A percentile compares a stretch with the other conserved stretches of the same genome.
These are phyloP conservation scores for Dryobotodes eremita DNA, from an alignment of 2,888 invertebrate species.

Conservation along the genomic window DNA sequence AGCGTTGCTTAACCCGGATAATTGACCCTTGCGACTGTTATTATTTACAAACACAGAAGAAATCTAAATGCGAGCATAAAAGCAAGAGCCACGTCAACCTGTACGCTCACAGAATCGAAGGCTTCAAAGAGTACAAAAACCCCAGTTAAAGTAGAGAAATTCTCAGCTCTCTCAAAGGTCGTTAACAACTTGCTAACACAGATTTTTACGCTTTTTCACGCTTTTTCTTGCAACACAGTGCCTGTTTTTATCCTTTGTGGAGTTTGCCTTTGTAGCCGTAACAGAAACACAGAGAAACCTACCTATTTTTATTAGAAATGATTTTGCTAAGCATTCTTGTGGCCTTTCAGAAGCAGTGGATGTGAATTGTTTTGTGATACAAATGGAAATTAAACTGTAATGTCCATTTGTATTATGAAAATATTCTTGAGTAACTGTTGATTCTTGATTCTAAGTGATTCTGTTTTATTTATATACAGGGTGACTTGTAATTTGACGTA, in stretches of 20 bases:
- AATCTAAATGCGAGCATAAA: background rate
- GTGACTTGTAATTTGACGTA: too few relatives aligned
- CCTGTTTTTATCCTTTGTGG: slow-evolving; percentile 60
- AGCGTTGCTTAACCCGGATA: too few relatives aligned
- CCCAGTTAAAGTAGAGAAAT: slow-evolving; percentile 44
- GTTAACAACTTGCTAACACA: slow-evolving; percentile 73
- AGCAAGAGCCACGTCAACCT: background rate
- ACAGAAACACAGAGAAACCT: slow-evolving; percentile 44
- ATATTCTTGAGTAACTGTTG: background rate
- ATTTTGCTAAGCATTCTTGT: slow-evolving; percentile 38
- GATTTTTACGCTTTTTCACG: slow-evolving; percentile 62
- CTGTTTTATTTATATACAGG: background rate
- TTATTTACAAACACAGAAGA: background rate
- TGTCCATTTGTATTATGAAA: background rate
- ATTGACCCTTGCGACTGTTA: too few relatives aligned
- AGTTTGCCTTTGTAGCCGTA: slow-evolving; percentile 60
- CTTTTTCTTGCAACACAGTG: slow-evolving; percentile 50
- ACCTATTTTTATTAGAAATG: slow-evolving; percentile 39
- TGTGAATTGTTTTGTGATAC: background rate
- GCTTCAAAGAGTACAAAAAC: slow-evolving; percentile 47
- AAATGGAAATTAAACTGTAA: background rate
- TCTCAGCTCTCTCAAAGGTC: slow-evolving; percentile 57
- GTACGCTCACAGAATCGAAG: slow-evolving; percentile 44
- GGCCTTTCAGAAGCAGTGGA: background rate
- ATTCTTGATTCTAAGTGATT: background rate